Percentiles rank a stretch among this genome's conserved stretches.
These are phyloP conservation scores for Silurus lanzhouensis DNA, from an alignment of 2,797 vertebrate species.

Conservation along the genomic window DNA sequence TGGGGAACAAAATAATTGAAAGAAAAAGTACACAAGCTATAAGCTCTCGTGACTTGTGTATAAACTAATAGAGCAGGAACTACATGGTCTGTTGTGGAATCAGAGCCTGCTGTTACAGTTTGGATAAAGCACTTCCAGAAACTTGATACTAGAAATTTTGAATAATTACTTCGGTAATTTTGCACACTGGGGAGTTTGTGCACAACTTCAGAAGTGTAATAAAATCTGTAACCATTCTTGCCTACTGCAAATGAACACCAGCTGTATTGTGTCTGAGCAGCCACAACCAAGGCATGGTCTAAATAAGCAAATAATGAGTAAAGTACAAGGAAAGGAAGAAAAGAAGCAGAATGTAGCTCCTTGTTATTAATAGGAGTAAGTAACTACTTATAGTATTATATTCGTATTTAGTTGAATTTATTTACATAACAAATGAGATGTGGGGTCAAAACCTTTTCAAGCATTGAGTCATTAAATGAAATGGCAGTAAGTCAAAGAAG, in stretches of 20 bases:
- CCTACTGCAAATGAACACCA: conserved; percentile 28
- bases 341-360: background rate
- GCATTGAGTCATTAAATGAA: background rate
- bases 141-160: background rate
- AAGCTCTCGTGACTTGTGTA: background rate
- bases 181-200: background rate
- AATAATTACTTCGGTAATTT: conserved; percentile 24
- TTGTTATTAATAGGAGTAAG: background rate
- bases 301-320: conserved; percentile 2
- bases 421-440: background rate
- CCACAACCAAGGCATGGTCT: background rate
- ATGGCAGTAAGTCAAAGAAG: background rate
- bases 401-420: background rate
- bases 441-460: background rate
- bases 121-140: background rate
- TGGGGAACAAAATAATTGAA: background rate
- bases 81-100: background rate
- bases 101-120: background rate
- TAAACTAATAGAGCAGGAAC: background rate
- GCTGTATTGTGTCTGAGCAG: conserved; percentile 18
- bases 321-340: background rate
- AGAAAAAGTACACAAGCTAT: background rate
- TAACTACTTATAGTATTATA: background rate
- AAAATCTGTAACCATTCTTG: conserved; percentile 26
- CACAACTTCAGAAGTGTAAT: conserved; percentile 25